A percentile compares a stretch with the other conserved stretches of the same genome.
phyloP scores from a whole-genome alignment of 2,888 invertebrate species.

The Spicauda simplicius region DNA sequence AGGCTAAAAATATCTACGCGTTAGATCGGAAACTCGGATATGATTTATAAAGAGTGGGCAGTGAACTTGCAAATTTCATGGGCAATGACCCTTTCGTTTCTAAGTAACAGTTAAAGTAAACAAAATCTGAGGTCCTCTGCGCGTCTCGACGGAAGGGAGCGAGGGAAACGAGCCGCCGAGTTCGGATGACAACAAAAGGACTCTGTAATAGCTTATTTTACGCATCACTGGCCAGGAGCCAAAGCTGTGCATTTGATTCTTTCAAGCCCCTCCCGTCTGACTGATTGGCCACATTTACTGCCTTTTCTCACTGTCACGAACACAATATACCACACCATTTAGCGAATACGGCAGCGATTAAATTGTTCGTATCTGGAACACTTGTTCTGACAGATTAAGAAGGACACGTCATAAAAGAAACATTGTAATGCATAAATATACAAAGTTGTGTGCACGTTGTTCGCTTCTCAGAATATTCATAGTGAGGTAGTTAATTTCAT shows the following conservation, averaged over 20 bases:
- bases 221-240: slow-evolving; percentile 54
- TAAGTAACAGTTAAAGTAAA: slow-evolving; percentile 25
- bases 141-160: slow-evolving; percentile 39
- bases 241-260: slow-evolving; percentile 59
- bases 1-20: slow-evolving; percentile 26
- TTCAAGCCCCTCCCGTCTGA: slow-evolving; percentile 45
- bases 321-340: slow-evolving; percentile 50
- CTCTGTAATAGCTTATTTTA: slow-evolving; percentile 66
- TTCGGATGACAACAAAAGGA: slow-evolving; percentile 62
- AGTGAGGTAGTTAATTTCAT: not conserved
- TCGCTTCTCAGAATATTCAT: slow-evolving; percentile 12
- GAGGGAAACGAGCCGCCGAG: slow-evolving; percentile 45
- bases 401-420: slow-evolving; percentile 22
- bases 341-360: slow-evolving; percentile 45
- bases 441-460: slow-evolving; percentile 22
- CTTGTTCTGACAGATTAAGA: slow-evolving; percentile 38
- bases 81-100: slow-evolving; percentile 17
- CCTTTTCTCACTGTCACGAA: slow-evolving; percentile 58
- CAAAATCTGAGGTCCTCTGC: slow-evolving; percentile 24
- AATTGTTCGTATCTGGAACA: slow-evolving; percentile 45
- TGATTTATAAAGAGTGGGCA: slow-evolving; percentile 31
- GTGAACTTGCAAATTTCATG: slow-evolving; percentile 33
- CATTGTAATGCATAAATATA: slow-evolving; percentile 27
- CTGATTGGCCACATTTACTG: slow-evolving; percentile 49
- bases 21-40: slow-evolving; percentile 32